phyloP scores from a whole-genome alignment of 2,797 vertebrate species.

The Mastacembelus armatus region DNA sequence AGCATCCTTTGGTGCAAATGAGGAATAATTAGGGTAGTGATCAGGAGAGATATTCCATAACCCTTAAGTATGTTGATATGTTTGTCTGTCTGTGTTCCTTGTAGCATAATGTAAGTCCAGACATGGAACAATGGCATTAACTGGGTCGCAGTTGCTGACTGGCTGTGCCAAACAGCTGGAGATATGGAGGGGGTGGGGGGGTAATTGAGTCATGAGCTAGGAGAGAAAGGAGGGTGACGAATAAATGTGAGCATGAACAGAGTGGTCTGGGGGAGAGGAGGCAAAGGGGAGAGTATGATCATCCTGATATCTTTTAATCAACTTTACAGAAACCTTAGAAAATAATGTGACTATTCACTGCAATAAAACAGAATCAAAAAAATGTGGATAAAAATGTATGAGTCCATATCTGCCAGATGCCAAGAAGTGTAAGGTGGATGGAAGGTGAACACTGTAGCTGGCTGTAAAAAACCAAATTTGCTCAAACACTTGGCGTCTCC shows the following conservation, averaged over 20 bases:
- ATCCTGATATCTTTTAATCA: not conserved
- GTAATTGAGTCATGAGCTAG: constrained; percentile 43
- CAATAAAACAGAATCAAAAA: not conserved
- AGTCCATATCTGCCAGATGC: too few species aligned
- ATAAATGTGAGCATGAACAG: too few species aligned
- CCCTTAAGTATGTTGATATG: too few species aligned
- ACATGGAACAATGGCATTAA: constrained; percentile 73
- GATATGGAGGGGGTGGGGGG: constrained; percentile 46
- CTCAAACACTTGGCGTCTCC: constrained; percentile 25
- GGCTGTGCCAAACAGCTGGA: constrained; percentile 73
- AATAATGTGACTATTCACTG: too few species aligned
- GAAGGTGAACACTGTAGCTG: too few species aligned
- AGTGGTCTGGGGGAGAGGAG: too few species aligned
- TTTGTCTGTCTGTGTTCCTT: constrained; percentile 42
- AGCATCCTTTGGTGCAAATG: too few species aligned
- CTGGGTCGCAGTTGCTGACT: constrained; percentile 64
- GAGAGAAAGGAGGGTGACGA: constrained; percentile 20
- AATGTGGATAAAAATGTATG: not conserved
- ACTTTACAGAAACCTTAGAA: constrained; percentile 2
- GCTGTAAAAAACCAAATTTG: constrained; percentile 66
- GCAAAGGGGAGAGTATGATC: not conserved
- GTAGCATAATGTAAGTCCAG: constrained; percentile 35
- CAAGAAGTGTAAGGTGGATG: too few species aligned
- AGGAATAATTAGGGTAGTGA: too few species aligned
- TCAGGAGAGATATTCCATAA: too few species aligned